These are phyloP conservation scores for Spisula subtruncata DNA, from an alignment of 2,888 invertebrate genomes.

Conservation along the genomic window DNA sequence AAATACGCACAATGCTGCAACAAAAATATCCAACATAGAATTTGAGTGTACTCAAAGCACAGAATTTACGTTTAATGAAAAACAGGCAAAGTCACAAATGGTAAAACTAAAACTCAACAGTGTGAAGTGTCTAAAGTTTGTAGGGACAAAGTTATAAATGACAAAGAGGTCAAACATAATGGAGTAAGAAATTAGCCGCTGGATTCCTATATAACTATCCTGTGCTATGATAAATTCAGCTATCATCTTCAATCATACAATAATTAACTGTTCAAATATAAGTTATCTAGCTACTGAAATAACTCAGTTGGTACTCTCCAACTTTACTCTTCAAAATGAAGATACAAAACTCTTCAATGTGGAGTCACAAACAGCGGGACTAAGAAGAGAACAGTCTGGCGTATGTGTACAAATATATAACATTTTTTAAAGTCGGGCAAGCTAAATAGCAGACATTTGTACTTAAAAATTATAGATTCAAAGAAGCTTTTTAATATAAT, in stretches of 20 bases:
- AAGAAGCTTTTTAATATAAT: neutral
- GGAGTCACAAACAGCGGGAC: slow-evolving; percentile 48
- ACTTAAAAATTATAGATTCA: neutral
- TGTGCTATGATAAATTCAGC: slow-evolving; percentile 35
- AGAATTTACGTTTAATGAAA: neutral
- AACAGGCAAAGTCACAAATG: neutral
- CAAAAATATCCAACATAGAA: neutral
- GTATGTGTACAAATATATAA: neutral
- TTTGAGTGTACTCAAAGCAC: neutral
- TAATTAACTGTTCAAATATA: slow-evolving; percentile 59
- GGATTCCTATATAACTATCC: slow-evolving; percentile 38
- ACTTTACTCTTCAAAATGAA: slow-evolving; percentile 40
- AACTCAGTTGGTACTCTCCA: slow-evolving; percentile 49
- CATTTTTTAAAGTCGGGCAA: neutral
- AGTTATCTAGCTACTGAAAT: slow-evolving; percentile 45
- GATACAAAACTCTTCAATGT: slow-evolving; percentile 5
- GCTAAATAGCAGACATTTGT: neutral
- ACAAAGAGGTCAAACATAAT: slow-evolving; percentile 10
- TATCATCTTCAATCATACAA: slow-evolving; percentile 43
- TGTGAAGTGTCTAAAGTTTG: slow-evolving; percentile 11
- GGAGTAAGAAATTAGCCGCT: neutral
- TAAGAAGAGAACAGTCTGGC: neutral
- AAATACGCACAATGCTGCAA: neutral
- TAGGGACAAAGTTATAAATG: neutral
- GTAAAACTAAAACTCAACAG: neutral